These are phyloP conservation scores for Aplidium turbinatum DNA, from an alignment of 23 tunicate species.

Conservation along the genomic window DNA sequence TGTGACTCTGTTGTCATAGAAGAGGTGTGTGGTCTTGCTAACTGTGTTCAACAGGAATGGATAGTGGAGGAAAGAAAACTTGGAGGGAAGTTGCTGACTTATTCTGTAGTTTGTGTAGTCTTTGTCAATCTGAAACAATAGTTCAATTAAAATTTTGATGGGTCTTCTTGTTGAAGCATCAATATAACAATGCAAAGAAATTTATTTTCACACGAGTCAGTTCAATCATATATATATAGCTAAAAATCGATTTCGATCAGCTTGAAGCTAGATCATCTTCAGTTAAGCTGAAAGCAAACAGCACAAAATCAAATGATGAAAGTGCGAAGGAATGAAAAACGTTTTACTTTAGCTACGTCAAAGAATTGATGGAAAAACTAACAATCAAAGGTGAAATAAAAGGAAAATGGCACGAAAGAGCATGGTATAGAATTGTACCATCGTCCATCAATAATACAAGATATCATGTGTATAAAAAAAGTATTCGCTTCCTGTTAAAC, in stretches of 20 bases:
- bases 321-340: neutral
- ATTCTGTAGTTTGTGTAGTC: conserved; percentile 72
- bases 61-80: conserved; percentile 78
- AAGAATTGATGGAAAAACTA: neutral
- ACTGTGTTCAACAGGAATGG: conserved; percentile 77
- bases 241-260: no score
- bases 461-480: no score
- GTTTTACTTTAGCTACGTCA: neutral
- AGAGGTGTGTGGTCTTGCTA: conserved; percentile 71
- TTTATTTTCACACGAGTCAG: no score
- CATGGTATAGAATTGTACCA: no score
- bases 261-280: no score
- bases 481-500: no score
- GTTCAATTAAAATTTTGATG: conserved; percentile 1
- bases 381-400: no score
- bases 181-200: neutral
- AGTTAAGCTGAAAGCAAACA: no score
- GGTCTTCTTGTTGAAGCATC: neutral
- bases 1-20: conserved; percentile 74
- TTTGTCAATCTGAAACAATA: conserved; percentile 49
- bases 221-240: no score
- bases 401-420: no score
- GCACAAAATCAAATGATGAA: no score
- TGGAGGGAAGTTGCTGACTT: conserved; percentile 20
- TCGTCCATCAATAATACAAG: no score